A percentile compares a stretch with the other conserved stretches of the same genome.
phyloP scores from a whole-genome alignment of 2,888 invertebrate species.

The Leucozona laternaria region DNA sequence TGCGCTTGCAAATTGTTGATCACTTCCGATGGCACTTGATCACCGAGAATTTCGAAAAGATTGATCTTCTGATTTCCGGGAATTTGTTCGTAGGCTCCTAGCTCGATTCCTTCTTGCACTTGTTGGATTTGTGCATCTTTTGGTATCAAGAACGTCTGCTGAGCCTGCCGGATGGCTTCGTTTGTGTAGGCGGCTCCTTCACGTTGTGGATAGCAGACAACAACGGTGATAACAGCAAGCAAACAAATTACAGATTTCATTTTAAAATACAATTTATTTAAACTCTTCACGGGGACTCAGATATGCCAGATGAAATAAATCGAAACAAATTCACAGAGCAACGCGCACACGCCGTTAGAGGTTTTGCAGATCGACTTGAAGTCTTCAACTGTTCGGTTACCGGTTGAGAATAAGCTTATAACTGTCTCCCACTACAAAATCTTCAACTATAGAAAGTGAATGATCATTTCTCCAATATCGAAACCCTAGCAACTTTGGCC shows the following conservation, averaged over 20 bases:
- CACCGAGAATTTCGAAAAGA: conserved; percentile 92
- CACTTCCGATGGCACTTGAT: conserved; percentile 93
- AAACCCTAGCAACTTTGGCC: conserved; percentile 57
- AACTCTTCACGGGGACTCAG: background rate
- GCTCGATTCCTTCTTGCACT: conserved; percentile 93
- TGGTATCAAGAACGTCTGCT: conserved; percentile 93
- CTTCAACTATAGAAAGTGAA: conserved; percentile 34
- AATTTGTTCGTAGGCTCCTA: conserved; percentile 94
- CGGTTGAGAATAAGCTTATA: conserved; percentile 66
- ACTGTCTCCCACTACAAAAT: conserved; percentile 70
- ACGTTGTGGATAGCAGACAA: conserved; percentile 86
- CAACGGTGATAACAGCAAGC: conserved; percentile 76
- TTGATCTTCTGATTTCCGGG: conserved; percentile 93
- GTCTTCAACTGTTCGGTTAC: conserved; percentile 62
- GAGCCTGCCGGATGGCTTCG: conserved; percentile 94
- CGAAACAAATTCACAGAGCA: background rate
- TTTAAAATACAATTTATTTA: background rate
- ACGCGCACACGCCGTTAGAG: conserved; percentile 22
- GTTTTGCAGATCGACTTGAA: conserved; percentile 50
- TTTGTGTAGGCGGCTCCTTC: conserved; percentile 93
- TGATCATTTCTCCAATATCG: conserved; percentile 63
- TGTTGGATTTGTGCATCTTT: conserved; percentile 94
- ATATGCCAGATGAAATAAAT: background rate
- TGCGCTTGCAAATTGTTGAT: conserved; percentile 94
- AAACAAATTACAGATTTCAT: conserved; percentile 77